A percentile compares a stretch with the other conserved stretches of the same genome.
phyloP scores from a whole-genome alignment of 2,113 vertebrate species.

The Acrocephalus kingi region DNA sequence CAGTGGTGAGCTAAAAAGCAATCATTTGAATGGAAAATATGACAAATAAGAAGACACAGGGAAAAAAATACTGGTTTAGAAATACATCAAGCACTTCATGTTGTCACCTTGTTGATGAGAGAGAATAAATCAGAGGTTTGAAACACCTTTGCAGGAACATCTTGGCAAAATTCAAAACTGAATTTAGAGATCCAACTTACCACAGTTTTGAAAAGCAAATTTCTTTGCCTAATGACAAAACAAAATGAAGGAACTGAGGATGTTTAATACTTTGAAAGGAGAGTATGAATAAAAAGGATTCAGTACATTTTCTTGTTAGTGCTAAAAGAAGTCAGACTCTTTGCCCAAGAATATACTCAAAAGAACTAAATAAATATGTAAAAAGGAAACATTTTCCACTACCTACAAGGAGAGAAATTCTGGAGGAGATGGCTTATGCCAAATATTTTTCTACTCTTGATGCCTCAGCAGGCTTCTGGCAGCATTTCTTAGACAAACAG shows the following conservation, averaged over 20 bases:
- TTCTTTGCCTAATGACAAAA: not conserved
- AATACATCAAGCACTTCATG: not conserved
- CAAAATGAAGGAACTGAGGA: not conserved
- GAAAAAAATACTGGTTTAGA: not conserved
- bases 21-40: not conserved
- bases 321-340: not conserved
- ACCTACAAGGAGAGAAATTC: conserved; percentile 53
- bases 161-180: not conserved
- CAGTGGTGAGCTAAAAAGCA: not conserved
- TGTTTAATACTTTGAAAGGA: not conserved
- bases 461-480: conserved; percentile 68
- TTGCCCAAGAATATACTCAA: conserved; percentile 7
- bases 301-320: not conserved
- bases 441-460: conserved; percentile 68
- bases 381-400: conserved; percentile 64
- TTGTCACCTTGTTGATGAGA: not conserved
- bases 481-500: conserved; percentile 45
- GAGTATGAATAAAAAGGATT: not conserved
- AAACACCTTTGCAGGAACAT: not conserved
- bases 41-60: not conserved
- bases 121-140: not conserved
- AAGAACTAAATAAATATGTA: conserved; percentile 55
- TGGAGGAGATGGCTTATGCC: conserved; percentile 39
- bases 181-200: not conserved
- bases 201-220: not conserved